A percentile compares a stretch with the other conserved stretches of the same genome.
phyloP scores from a whole-genome alignment of 2,888 invertebrate species.

The Girardia tigrina region DNA sequence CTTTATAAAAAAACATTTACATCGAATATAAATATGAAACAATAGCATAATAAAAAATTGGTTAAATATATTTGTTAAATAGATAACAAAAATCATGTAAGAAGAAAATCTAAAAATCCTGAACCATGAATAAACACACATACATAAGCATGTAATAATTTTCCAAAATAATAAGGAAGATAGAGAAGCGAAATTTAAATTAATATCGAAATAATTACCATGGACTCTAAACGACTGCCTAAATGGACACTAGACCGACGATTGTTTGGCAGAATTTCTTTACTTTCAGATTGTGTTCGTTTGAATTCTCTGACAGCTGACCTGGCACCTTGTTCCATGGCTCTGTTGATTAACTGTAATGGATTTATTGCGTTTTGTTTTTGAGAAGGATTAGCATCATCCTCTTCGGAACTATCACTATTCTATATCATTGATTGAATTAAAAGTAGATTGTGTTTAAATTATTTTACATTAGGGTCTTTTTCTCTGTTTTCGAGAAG shows the following conservation, averaged over 20 bases:
- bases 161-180: no score
- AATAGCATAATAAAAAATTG: no score
- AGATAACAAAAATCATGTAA: no score
- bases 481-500: not conserved
- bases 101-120: no score
- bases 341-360: constrained; percentile 25
- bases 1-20: no score
- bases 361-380: not conserved
- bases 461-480: not conserved
- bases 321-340: constrained; percentile 28
- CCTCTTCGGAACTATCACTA: not conserved
- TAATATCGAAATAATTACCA: no score
- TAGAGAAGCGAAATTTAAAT: no score
- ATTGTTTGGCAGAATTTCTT: not conserved
- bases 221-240: constrained; percentile 21
- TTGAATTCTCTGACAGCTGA: constrained; percentile 25
- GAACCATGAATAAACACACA: no score
- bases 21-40: no score
- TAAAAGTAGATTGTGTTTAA: not conserved
- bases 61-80: no score
- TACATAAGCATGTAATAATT: no score
- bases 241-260: constrained; percentile 24
- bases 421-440: not conserved
- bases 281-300: constrained; percentile 13
- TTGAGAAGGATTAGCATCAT: not conserved